Conservation (phyloP, 2,888 invertebrate species). For the Terebella lapidaria region DNA sequence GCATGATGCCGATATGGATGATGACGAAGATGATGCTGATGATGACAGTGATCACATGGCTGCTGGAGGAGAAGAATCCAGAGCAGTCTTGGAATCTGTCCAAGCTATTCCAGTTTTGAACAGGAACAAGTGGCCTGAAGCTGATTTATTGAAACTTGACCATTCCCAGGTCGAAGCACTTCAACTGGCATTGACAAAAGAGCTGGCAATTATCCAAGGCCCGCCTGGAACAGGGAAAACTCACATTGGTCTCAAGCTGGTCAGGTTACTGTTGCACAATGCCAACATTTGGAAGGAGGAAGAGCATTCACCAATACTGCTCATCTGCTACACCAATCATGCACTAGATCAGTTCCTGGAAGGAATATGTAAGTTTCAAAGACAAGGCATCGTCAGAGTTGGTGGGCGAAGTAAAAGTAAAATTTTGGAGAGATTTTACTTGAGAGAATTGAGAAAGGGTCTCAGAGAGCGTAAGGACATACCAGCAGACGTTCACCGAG, state of each 20-base stretch:
- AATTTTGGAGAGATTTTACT: constrained; percentile 28
- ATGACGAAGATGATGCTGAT: background rate
- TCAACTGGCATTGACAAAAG: constrained; percentile 27
- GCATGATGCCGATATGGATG: background rate
- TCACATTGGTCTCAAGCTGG: constrained; percentile 29
- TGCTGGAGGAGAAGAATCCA: background rate
- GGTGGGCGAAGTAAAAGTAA: constrained; percentile 38
- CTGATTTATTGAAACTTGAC: constrained; percentile 27
- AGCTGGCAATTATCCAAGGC: constrained; percentile 33
- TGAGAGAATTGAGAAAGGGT: constrained; percentile 4
- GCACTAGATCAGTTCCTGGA: constrained; percentile 53
- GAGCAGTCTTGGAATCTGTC: background rate
- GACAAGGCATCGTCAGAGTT: constrained; percentile 36
- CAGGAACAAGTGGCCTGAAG: constrained; percentile 25
- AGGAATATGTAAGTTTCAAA: constrained; percentile 37
- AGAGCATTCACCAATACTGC: constrained; percentile 36
- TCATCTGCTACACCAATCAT: constrained; percentile 52
- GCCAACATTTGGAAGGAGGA: constrained; percentile 13
- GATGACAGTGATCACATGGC: background rate
- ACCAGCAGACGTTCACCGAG: background rate
- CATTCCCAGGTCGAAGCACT: constrained; percentile 32
- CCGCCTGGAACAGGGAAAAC: constrained; percentile 35
- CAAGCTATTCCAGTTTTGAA: constrained; percentile 6
- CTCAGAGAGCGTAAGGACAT: background rate
- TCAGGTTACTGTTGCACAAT: constrained; percentile 63